These are phyloP conservation scores for Microcaecilia unicolor DNA, from an alignment of 2,797 vertebrate species.

Conservation along the genomic window DNA sequence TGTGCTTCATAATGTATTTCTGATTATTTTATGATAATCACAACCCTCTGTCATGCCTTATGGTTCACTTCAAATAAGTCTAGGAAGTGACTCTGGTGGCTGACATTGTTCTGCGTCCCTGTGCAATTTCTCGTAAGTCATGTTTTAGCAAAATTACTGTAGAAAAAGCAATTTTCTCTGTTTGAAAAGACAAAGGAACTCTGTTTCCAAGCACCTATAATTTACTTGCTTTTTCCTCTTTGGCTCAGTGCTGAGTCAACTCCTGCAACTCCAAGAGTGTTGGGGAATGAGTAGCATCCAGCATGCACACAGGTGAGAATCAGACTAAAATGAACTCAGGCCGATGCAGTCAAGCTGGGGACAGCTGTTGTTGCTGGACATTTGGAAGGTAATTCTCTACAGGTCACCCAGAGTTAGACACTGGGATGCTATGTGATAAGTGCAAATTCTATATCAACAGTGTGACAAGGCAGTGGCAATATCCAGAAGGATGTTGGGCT, in stretches of 20 bases:
- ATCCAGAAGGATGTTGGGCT: too few relatives aligned
- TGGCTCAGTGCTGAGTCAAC: neutral
- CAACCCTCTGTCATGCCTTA: conserved; percentile 18
- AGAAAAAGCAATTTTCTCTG: conserved; percentile 12
- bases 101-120: conserved; percentile 16
- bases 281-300: too few relatives aligned
- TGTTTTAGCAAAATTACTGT: conserved; percentile 16
- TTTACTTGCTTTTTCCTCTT: conserved; percentile 15
- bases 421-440: too few relatives aligned
- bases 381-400: too few relatives aligned
- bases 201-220: conserved; percentile 13
- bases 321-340: too few relatives aligned
- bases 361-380: too few relatives aligned
- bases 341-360: too few relatives aligned
- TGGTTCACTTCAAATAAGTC: conserved; percentile 20
- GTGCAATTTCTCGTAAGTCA: conserved; percentile 13
- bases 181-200: conserved; percentile 11
- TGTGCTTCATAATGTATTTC: too few relatives aligned
- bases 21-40: conserved; percentile 21
- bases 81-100: conserved; percentile 21
- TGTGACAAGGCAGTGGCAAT: too few relatives aligned
- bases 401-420: too few relatives aligned
- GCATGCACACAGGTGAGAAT: too few relatives aligned
- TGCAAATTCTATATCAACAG: too few relatives aligned
- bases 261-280: conserved; percentile 13